Percentiles rank a stretch among this genome's conserved stretches.
phyloP scores from a whole-genome alignment of 2,888 invertebrate species.

The Tetramorium bicarinatum region DNA sequence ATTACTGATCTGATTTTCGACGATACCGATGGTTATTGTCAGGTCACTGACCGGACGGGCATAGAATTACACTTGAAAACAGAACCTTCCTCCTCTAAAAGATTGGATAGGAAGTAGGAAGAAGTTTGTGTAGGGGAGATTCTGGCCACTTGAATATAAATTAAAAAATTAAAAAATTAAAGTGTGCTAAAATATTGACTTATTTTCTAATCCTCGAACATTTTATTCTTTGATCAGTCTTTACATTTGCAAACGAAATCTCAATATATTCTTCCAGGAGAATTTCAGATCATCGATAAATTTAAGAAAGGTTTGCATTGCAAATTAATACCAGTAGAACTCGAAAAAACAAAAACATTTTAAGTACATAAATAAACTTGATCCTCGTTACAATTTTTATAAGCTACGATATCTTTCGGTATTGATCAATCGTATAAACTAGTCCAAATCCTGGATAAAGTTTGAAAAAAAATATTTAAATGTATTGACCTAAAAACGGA shows the following conservation, averaged over 20 bases:
- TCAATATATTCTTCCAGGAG: not conserved
- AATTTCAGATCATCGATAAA: not conserved
- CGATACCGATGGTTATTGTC: too few relatives aligned
- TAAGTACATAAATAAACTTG: not conserved
- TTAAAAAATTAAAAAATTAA: not conserved
- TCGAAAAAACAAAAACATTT: not conserved
- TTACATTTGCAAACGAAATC: not conserved
- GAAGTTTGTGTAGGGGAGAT: not conserved
- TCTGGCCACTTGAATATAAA: not conserved
- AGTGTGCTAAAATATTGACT: not conserved
- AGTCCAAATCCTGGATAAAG: not conserved
- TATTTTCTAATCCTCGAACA: not conserved
- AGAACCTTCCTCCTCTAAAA: not conserved
- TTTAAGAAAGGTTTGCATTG: not conserved
- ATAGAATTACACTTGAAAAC: not conserved
- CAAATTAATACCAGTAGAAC: not conserved
- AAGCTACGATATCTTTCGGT: not conserved
- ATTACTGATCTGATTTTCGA: not conserved
- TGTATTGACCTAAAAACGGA: not conserved
- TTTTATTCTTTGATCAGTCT: not conserved
- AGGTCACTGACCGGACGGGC: too few relatives aligned
- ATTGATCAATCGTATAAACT: not conserved
- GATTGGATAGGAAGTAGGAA: not conserved
- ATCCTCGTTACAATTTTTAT: not conserved
- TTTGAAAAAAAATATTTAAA: not conserved